A percentile compares a stretch with the other conserved stretches of the same genome.
Conservation (phyloP, 1,140 invertebrate genomes). For the Listronotus bonariensis region DNA sequence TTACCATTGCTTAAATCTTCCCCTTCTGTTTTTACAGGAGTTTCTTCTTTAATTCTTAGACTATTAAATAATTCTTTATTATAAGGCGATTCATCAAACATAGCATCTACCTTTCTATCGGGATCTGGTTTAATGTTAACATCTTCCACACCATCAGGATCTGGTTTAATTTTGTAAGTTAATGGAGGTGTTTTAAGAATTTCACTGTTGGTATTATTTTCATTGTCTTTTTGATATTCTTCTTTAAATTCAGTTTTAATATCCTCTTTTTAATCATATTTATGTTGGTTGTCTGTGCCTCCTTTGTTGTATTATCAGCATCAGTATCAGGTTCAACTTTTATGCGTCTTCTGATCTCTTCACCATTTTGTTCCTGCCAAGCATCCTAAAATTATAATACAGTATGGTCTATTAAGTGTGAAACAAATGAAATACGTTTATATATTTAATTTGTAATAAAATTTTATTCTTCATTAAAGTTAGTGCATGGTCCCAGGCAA, state of each 20-base stretch:
- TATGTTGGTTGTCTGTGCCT: background rate
- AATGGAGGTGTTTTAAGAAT: background rate
- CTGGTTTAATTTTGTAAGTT: background rate
- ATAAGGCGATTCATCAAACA: constrained; percentile 33
- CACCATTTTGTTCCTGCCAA: constrained; percentile 23
- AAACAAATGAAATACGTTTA: too few relatives aligned
- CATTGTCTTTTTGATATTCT: too few relatives aligned
- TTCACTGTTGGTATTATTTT: too few relatives aligned
- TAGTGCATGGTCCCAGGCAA: too few relatives aligned
- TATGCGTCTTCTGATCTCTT: constrained; percentile 24
- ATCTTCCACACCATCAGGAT: background rate
- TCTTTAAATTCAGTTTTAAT: background rate
- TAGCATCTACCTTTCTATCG: constrained; percentile 5
- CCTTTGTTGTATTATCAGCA: too few relatives aligned
- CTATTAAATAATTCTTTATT: constrained; percentile 35
- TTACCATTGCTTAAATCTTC: constrained; percentile 12
- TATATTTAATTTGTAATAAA: too few relatives aligned
- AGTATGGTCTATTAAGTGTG: too few relatives aligned
- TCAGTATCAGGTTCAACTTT: constrained; percentile 14
- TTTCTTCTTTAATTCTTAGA: constrained; percentile 30
- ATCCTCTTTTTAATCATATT: background rate
- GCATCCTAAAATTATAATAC: constrained; percentile 25
- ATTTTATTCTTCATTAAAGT: too few relatives aligned
- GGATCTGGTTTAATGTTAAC: constrained; percentile 3
- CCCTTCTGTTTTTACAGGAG: constrained; percentile 21